Evolutionary conservation across 2,797 vertebrate genomes (phyloP), one percentile per base, ranked within the genome.

Genomic region (Ispidina lecontei): DNA sequence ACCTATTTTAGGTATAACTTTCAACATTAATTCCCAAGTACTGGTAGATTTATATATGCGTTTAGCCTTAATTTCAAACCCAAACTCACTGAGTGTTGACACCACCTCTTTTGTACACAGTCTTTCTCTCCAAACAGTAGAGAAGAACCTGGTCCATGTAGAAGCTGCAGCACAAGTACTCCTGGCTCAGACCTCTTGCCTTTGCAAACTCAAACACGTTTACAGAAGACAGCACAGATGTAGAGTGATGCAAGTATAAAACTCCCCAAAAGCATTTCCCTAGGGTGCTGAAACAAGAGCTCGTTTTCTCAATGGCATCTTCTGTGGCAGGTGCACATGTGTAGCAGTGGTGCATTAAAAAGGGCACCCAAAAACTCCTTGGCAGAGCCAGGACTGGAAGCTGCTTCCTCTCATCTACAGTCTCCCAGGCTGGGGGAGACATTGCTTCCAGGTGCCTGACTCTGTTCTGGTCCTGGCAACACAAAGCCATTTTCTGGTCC

Each of bases 201-300:
- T 91, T 83, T 69, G 43, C 51, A 75, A 70, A 88, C 25, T 67
- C 31, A 47, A 44, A 72, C 17, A 47, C 1, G 1, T 78, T 88
- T 78, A 56, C 83, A 70, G 54, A 81, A 51, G 90, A 84, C 62
- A 79, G 56, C 44, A 76, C 31, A 79, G 64, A 58, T 54, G 68
- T 29, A 91, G 60, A 80, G 39, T 63, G 83, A 82, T 84, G 74
- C 80, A 87, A 84, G 74, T 28, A 51, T 44, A 87, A 71, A 89
- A 51, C 49, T 86, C 64, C 64, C 85, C 74, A 52, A 74, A 91
- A 90, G 60, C 73, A 52, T 60, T 71, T 49, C 76, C 64, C 14
- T 25, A 69, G 74, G 63, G 47, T 8, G 11, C 43, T 72, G 52
- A 86, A 86, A 88, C 7, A 78, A 75, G 56, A 76, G 54, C 21